These are phyloP conservation scores for Drosophila quasianomalipes DNA, from an alignment of 2,888 invertebrate species.

Conservation along the genomic window DNA sequence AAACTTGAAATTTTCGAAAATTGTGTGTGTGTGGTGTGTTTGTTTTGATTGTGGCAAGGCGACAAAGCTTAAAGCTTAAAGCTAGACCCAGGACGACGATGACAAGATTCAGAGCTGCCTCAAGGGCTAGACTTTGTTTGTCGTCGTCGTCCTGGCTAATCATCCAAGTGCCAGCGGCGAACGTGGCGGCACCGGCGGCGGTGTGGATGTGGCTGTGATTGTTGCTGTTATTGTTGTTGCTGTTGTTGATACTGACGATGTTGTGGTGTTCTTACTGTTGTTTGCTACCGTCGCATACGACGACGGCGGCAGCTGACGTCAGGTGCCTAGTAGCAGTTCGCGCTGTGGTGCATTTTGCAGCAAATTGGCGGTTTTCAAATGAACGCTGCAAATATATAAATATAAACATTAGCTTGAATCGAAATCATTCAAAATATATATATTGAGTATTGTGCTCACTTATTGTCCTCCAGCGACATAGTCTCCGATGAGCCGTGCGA, in stretches of 20 bases:
- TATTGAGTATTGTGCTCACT: conserved; percentile 67
- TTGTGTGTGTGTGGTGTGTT: neutral
- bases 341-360: conserved; percentile 83
- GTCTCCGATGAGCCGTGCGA: conserved; percentile 85
- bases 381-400: conserved; percentile 68
- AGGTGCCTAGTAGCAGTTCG: conserved; percentile 80
- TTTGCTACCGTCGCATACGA: conserved; percentile 46
- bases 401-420: neutral
- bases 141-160: conserved; percentile 46
- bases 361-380: conserved; percentile 84
- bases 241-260: conserved; percentile 31
- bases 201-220: conserved; percentile 57
- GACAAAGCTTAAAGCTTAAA: conserved; percentile 50
- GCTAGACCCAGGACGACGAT: conserved; percentile 50
- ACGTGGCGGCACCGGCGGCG: conserved; percentile 71
- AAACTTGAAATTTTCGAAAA: conserved; percentile 42
- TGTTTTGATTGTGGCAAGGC: conserved; percentile 51
- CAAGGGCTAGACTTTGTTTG: conserved; percentile 7
- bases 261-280: conserved; percentile 16
- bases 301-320: conserved; percentile 78
- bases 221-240: conserved; percentile 34
- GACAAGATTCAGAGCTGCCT: conserved; percentile 18
- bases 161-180: conserved; percentile 74
- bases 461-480: conserved; percentile 85
- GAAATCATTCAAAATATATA: neutral